phyloP scores from a whole-genome alignment of 2,888 invertebrate genomes.

The Linhomoeus sp. region DNA sequence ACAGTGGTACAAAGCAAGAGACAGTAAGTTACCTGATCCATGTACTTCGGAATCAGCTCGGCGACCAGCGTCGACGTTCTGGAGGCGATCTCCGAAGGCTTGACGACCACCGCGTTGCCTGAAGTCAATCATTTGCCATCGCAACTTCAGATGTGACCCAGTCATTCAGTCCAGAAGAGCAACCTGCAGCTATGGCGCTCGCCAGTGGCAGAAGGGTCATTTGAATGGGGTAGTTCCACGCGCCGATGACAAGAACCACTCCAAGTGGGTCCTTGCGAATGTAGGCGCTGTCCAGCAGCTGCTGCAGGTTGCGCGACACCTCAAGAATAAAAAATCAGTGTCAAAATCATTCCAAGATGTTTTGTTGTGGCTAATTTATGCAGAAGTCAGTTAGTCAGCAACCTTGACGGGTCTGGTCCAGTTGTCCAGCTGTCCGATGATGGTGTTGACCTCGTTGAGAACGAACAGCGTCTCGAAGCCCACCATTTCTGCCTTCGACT shows the following conservation, averaged over 20 bases:
- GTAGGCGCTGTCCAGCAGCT: slow-evolving; percentile 17
- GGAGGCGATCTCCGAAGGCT: slow-evolving; percentile 71
- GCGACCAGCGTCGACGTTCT: slow-evolving; percentile 51
- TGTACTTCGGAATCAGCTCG: slow-evolving; percentile 59
- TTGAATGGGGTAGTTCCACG: slow-evolving; percentile 89
- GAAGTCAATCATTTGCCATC: background rate
- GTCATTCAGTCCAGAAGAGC: too few relatives aligned
- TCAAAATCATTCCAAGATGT: slow-evolving; percentile 5
- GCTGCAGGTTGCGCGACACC: slow-evolving; percentile 5
- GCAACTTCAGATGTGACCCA: too few relatives aligned
- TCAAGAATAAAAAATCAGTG: slow-evolving; percentile 2
- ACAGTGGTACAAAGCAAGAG: too few relatives aligned
- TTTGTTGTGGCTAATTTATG: too few relatives aligned
- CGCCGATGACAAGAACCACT: slow-evolving; percentile 54
- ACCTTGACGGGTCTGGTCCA: slow-evolving; percentile 51
- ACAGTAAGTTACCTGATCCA: slow-evolving; percentile 30
- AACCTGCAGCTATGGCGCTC: slow-evolving; percentile 8
- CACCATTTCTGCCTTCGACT: slow-evolving; percentile 52
- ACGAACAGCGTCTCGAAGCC: slow-evolving; percentile 47
- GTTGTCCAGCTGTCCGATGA: slow-evolving; percentile 48
- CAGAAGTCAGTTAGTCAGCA: too few relatives aligned
- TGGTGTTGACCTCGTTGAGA: slow-evolving; percentile 51
- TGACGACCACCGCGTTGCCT: slow-evolving; percentile 57
- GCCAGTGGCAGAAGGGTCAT: slow-evolving; percentile 43
- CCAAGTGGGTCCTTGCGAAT: slow-evolving; percentile 63